Percentiles rank a stretch among this genome's conserved stretches.
Conservation (phyloP, 1,140 invertebrate genomes). For the Episyrphus balteatus region DNA sequence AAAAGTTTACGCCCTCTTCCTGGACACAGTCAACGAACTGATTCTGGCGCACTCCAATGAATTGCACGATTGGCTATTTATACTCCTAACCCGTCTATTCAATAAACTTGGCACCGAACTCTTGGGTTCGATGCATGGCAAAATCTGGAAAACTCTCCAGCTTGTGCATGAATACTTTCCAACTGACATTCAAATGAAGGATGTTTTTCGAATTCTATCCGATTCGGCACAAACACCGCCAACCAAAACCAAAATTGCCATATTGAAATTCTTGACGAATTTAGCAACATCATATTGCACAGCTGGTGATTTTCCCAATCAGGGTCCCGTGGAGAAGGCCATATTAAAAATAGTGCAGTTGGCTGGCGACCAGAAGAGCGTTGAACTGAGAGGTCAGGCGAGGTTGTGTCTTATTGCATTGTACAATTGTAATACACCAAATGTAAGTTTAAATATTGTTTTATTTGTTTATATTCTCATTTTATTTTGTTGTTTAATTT, state of each 20-base stretch:
- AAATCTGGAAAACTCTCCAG: constrained; percentile 78
- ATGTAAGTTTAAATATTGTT: constrained; percentile 46
- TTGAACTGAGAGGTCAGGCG: constrained; percentile 68
- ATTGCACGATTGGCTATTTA: constrained; percentile 83
- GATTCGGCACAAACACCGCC: constrained; percentile 87
- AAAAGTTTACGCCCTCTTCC: constrained; percentile 85
- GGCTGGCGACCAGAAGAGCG: constrained; percentile 57
- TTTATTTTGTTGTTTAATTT: constrained; percentile 4
- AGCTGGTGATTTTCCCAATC: constrained; percentile 37
- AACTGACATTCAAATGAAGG: constrained; percentile 46
- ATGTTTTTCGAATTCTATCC: constrained; percentile 64
- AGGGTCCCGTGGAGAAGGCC: constrained; percentile 46
- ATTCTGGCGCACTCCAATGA: constrained; percentile 76
- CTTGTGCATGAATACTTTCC: constrained; percentile 67
- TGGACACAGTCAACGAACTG: constrained; percentile 84
- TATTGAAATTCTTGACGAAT: constrained; percentile 61
- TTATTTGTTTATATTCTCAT: neutral
- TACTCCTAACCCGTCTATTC: constrained; percentile 64
- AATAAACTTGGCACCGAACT: constrained; percentile 85
- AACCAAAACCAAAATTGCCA: constrained; percentile 67
- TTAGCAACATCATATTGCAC: constrained; percentile 49
- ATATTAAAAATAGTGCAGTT: constrained; percentile 54
- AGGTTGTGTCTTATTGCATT: constrained; percentile 70
- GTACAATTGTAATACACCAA: constrained; percentile 81
- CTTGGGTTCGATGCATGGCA: constrained; percentile 77